phyloP scores from a whole-genome alignment of 2,888 invertebrate species.

The Muschampia plurimacula region DNA sequence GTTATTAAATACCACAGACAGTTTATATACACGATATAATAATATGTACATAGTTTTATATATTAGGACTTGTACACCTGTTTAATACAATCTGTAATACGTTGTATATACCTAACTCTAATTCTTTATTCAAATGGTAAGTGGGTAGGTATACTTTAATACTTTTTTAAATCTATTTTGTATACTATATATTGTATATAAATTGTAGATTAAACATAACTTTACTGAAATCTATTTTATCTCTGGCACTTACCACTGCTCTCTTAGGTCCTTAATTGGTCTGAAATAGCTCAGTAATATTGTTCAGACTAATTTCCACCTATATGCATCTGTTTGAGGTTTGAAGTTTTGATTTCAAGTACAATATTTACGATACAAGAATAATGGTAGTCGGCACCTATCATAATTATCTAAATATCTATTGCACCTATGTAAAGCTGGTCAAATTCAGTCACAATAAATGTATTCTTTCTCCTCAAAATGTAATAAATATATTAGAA shows the following conservation, averaged over 20 bases:
- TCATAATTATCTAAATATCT: too few species aligned
- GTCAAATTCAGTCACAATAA: too few species aligned
- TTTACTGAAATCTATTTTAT: not conserved
- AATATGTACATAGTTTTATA: too few species aligned
- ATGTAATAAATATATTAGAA: too few species aligned
- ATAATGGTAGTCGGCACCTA: too few species aligned
- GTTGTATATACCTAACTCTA: too few species aligned
- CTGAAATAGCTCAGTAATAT: not conserved
- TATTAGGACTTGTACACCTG: slow-evolving; percentile 11
- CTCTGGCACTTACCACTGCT: not conserved
- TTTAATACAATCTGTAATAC: not conserved
- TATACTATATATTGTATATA: not conserved
- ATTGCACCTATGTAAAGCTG: too few species aligned
- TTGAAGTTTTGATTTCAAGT: not conserved
- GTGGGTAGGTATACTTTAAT: too few species aligned
- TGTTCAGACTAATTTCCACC: not conserved
- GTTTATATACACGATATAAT: slow-evolving; percentile 11
- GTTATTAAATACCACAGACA: not conserved
- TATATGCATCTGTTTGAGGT: not conserved
- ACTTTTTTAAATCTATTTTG: too few species aligned
- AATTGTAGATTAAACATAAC: not conserved
- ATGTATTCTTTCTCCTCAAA: too few species aligned
- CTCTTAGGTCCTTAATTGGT: not conserved
- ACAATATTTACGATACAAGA: not conserved
- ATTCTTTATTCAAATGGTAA: too few species aligned